Conservation (phyloP, 2,113 vertebrate species). For the Prochilodus magdalenae region DNA sequence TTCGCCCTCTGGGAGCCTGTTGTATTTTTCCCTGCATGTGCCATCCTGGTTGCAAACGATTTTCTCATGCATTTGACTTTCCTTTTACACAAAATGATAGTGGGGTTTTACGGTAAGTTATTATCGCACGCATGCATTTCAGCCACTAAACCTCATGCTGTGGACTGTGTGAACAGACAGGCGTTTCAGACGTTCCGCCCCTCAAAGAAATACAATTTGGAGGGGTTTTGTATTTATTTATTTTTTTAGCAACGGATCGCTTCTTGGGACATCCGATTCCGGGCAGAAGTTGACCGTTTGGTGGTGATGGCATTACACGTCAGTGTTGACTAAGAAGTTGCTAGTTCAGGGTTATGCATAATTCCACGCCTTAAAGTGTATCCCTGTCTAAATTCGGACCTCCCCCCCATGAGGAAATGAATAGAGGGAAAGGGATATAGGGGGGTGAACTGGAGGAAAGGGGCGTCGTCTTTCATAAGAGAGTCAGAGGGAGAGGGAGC, state of each 20-base stretch:
- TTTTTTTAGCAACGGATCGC: slow-evolving; percentile 29
- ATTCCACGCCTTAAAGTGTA: slow-evolving; percentile 65
- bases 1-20: slow-evolving; percentile 44
- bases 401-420: slow-evolving; percentile 53
- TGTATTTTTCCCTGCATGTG: slow-evolving; percentile 36
- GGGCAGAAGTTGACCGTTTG: slow-evolving; percentile 66
- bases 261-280: slow-evolving; percentile 43
- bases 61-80: slow-evolving; percentile 10
- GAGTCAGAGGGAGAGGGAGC: slow-evolving; percentile 71
- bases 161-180: neutral
- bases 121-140: neutral
- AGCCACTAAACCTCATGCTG: no score
- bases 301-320: slow-evolving; percentile 67
- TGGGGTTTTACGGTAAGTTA: neutral
- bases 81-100: neutral
- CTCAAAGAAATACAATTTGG: neutral
- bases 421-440: slow-evolving; percentile 44
- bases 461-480: slow-evolving; percentile 79
- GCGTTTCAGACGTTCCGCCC: neutral
- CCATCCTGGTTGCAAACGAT: neutral
- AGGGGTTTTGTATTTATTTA: slow-evolving; percentile 33
- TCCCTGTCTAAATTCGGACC: slow-evolving; percentile 50
- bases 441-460: slow-evolving; percentile 71
- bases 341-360: slow-evolving; percentile 65
- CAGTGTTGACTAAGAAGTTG: slow-evolving; percentile 59